Percentiles rank a stretch among this genome's conserved stretches.
Conservation (phyloP, 2,888 invertebrate genomes). For the Cryptocephalus primarius region DNA sequence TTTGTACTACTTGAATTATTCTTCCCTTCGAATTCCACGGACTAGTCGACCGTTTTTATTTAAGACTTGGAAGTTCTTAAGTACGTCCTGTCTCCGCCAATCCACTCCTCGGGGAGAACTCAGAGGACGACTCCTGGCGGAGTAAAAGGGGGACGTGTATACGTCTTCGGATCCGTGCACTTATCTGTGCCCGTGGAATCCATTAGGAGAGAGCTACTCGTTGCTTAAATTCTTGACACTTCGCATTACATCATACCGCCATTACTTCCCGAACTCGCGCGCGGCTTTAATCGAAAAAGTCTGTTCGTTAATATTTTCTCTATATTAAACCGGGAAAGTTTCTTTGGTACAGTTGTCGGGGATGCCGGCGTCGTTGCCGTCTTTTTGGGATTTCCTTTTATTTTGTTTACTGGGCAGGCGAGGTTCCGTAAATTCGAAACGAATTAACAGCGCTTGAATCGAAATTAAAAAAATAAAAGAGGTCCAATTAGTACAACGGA, state of each 20-base stretch:
- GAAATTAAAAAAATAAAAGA: no score
- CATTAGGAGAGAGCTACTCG: background rate
- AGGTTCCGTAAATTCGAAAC: no score
- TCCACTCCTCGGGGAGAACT: background rate
- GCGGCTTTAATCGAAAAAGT: background rate
- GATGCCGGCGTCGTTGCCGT: background rate
- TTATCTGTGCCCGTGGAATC: background rate
- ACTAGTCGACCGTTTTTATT: no score
- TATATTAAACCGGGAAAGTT: background rate
- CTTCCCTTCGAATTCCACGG: no score
- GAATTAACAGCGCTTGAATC: background rate
- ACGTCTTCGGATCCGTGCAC: background rate
- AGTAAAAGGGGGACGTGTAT: background rate
- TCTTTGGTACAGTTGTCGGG: background rate
- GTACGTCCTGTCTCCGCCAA: background rate
- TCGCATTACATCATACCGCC: background rate
- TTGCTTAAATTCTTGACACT: background rate
- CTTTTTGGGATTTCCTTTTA: background rate
- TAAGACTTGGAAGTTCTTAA: background rate
- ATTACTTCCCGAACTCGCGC: background rate
- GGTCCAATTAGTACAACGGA: no score
- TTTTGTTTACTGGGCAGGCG: no score
- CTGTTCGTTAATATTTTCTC: background rate
- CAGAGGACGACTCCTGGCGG: background rate
- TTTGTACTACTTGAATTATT: no score